These are phyloP conservation scores for Pammene fasciana DNA, from an alignment of 2,888 invertebrate species.

Conservation along the genomic window DNA sequence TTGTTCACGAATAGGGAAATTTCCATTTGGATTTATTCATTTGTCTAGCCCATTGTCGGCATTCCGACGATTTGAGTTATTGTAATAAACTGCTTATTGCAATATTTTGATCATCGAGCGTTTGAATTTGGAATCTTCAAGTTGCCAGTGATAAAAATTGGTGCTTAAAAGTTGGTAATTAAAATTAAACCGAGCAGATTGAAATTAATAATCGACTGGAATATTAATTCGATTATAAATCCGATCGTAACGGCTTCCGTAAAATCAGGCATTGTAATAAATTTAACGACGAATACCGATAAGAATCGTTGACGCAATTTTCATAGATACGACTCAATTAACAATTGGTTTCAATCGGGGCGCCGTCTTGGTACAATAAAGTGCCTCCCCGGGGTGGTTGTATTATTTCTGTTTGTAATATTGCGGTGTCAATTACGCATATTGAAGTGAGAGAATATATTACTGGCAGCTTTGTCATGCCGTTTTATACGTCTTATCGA, in stretches of 20 bases:
- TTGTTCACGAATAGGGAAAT: conserved; percentile 82
- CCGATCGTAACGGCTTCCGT: conserved; percentile 54
- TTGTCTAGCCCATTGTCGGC: conserved; percentile 80
- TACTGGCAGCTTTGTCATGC: conserved; percentile 40
- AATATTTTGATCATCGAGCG: conserved; percentile 35
- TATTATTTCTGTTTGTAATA: conserved; percentile 83
- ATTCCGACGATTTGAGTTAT: conserved; percentile 66
- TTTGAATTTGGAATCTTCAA: conserved; percentile 17
- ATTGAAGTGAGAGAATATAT: conserved; percentile 73
- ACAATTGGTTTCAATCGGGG: conserved; percentile 83
- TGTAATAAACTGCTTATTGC: conserved; percentile 50
- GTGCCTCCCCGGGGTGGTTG: conserved; percentile 68
- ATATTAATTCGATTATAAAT: conserved; percentile 55
- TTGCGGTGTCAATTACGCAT: conserved; percentile 83
- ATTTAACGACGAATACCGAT: conserved; percentile 80
- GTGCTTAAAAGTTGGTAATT: conserved; percentile 42
- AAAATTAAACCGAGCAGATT: conserved; percentile 44
- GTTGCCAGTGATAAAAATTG: conserved; percentile 27
- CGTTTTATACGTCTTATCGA: conserved; percentile 41
- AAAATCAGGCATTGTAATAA: conserved; percentile 60
- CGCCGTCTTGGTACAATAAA: conserved; percentile 80
- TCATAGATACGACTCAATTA: conserved; percentile 84
- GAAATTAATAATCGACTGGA: conserved; percentile 44
- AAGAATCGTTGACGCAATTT: conserved; percentile 81
- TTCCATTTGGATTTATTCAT: conserved; percentile 83